These are phyloP conservation scores for Ceratina calcarata DNA, from an alignment of 1,140 invertebrate species.

Conservation along the genomic window DNA sequence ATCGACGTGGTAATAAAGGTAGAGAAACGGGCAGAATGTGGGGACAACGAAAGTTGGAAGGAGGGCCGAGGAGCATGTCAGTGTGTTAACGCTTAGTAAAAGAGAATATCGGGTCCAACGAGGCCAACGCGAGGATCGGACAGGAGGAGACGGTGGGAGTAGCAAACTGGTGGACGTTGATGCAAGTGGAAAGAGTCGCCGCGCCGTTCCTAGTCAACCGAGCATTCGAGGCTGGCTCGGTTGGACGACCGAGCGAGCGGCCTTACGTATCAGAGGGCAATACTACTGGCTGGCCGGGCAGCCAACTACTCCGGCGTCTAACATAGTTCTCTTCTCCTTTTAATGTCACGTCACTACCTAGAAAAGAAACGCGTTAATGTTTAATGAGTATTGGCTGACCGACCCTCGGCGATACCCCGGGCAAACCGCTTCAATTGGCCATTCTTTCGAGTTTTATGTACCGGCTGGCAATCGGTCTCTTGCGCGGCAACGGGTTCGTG, in stretches of 20 bases:
- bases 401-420: constrained; percentile 62
- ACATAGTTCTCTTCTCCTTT: constrained; percentile 56
- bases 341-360: constrained; percentile 68
- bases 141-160: not conserved
- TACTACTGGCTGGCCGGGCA: not conserved
- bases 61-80: not conserved
- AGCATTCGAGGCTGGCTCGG: not conserved
- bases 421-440: constrained; percentile 60
- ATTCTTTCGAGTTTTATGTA: constrained; percentile 58
- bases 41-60: not conserved
- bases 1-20: constrained; percentile 9
- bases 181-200: constrained; percentile 24
- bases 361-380: constrained; percentile 70
- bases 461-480: constrained; percentile 6
- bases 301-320: constrained; percentile 36
- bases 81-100: not conserved
- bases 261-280: constrained; percentile 30
- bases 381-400: constrained; percentile 67
- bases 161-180: not conserved
- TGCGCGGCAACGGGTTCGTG: not conserved
- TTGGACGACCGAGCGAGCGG: not conserved
- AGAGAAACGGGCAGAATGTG: not conserved
- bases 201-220: not conserved
- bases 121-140: not conserved
- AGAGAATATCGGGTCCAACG: not conserved